Evolutionary conservation across 2,113 vertebrate species (phyloP), one percentile per base, ranked within the genome.

Genomic region (Arothron firmamentum): DNA sequence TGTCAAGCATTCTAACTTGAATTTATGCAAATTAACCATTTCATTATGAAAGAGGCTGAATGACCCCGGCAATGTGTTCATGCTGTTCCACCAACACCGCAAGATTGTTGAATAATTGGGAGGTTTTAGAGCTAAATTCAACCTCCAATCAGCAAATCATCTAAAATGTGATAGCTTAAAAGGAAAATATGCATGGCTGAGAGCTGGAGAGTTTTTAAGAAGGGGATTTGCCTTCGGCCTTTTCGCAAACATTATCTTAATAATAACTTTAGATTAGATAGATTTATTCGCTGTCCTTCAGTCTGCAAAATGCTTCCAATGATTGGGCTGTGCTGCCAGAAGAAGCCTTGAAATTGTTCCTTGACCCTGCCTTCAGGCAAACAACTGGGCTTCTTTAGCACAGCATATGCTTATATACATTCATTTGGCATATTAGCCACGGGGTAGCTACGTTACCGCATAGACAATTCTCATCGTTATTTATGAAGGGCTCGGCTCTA

Each of bases 21-120:
- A 78, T 76, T 80, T 61, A 74, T 80, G 63, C 51, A 68, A 73
- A 75, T 85, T 10, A 82, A 76, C 68, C 58, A 70, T 84, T 74
- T 70, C 50, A 21, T 76, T 72, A 17, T 64, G 65, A 71, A 69
- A 56, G 53, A 67, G 53, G 21, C 65, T 74, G 77, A 82, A 80
- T 52, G 43, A 58, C 20, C 57, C 72, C 67, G 67, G 74, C 69
- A 75, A 55, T 63, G 49, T 48, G 72, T 16, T 34, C 41, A 34
- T 59, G 59, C 48, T 53, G 43, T 62, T 48, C 52, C 46, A 55
- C 42, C 53, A 59, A 53, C 34, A 60, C 46, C 55, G 59, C 64
- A 70, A 70, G 15, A 62, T 59, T 65, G 75, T 66, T 74, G 78
- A 60, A 62, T 49, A 59, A 42, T 59, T 62, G 11, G 58, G 48